Conservation (phyloP, 92 coral and sea anemone species). For the Isaurus tuberculatus region DNA sequence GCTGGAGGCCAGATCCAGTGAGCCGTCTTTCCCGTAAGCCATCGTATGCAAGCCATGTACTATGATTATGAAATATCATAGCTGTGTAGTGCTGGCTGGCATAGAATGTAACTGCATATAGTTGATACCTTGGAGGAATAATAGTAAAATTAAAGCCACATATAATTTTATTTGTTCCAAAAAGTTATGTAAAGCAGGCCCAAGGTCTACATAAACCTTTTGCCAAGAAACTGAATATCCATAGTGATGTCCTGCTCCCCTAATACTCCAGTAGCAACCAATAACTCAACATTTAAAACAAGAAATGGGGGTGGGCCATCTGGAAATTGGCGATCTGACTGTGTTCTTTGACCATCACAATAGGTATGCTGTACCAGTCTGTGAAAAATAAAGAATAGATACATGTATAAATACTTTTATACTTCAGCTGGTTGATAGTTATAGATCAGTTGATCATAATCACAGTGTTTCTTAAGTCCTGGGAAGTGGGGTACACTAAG, state of each 20-base stretch:
- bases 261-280: constrained; percentile 23
- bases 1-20: constrained; percentile 15
- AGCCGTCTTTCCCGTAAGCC: constrained; percentile 20
- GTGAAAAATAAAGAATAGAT: constrained; percentile 1
- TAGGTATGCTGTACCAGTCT: constrained; percentile 30
- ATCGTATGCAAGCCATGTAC: constrained; percentile 19
- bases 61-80: neutral
- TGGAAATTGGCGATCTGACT: constrained; percentile 39
- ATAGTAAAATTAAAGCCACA: constrained; percentile 8
- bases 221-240: constrained; percentile 25
- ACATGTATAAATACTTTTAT: constrained; percentile 29
- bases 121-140: constrained; percentile 23
- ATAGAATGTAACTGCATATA: constrained; percentile 31
- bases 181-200: constrained; percentile 26
- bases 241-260: constrained; percentile 30
- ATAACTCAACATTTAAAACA: constrained; percentile 11
- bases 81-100: constrained; percentile 26
- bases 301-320: constrained; percentile 34
- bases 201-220: constrained; percentile 12
- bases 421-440: constrained; percentile 33
- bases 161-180: constrained; percentile 10
- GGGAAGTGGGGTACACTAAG: too few relatives aligned
- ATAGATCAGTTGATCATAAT: constrained; percentile 12
- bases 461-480: too few relatives aligned
- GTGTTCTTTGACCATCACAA: constrained; percentile 32